Evolutionary conservation across 2,888 invertebrate genomes (phyloP).

Genomic region (Ophion ellenae): DNA sequence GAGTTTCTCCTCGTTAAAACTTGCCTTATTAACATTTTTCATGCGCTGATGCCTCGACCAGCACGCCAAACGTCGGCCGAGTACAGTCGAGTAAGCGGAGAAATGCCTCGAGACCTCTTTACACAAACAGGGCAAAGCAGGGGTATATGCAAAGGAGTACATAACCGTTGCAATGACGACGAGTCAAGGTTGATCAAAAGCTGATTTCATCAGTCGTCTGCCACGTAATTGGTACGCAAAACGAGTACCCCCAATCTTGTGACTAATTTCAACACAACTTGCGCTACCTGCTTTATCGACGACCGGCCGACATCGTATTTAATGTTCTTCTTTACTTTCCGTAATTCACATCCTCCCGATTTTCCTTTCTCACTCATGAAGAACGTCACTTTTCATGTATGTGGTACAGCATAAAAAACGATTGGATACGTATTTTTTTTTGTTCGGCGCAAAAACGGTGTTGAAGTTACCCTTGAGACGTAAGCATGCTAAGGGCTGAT

Average conservation of each 20-base stretch:
- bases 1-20: slow-evolving; percentile 80
- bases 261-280: slow-evolving; percentile 37
- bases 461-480: too few species aligned
- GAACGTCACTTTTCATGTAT: not conserved
- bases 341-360: not conserved
- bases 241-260: slow-evolving; percentile 29
- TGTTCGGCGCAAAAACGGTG: too few species aligned
- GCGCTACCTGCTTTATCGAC: slow-evolving; percentile 11
- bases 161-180: slow-evolving; percentile 22
- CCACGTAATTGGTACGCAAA: slow-evolving; percentile 56
- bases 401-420: not conserved
- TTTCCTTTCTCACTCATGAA: not conserved
- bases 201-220: slow-evolving; percentile 53
- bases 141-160: slow-evolving; percentile 6
- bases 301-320: not conserved
- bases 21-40: slow-evolving; percentile 82
- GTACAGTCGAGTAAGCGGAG: slow-evolving; percentile 76
- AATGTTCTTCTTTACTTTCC: slow-evolving; percentile 6
- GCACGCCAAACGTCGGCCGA: slow-evolving; percentile 75
- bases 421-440: not conserved
- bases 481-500: too few species aligned
- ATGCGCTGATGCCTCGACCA: slow-evolving; percentile 77
- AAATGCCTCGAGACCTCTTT: slow-evolving; percentile 48
- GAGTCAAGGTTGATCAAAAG: slow-evolving; percentile 56
- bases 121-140: slow-evolving; percentile 4